These are phyloP conservation scores for Prosopocoilus inquinatus DNA, from an alignment of 2,888 invertebrate genomes.

Conservation along the genomic window DNA sequence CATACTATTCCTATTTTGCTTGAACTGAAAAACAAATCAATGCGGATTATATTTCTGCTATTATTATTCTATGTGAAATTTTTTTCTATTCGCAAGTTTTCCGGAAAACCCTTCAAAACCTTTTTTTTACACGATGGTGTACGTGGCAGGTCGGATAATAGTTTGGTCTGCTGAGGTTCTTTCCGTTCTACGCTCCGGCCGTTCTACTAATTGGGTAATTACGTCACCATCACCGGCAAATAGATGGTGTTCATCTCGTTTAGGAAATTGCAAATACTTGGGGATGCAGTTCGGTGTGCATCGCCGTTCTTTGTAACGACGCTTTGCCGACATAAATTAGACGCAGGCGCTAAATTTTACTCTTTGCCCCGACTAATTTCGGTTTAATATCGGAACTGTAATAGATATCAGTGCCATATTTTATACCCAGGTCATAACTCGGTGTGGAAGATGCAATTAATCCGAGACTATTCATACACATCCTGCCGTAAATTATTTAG, in stretches of 20 bases:
- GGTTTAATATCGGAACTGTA: slow-evolving; percentile 12
- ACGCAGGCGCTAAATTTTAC: slow-evolving; percentile 1
- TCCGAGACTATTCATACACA: no score
- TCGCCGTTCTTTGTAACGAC: slow-evolving; percentile 1
- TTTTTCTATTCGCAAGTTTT: no score
- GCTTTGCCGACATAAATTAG: slow-evolving; percentile 3
- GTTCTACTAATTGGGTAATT: slow-evolving; percentile 7
- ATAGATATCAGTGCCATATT: slow-evolving; percentile 13
- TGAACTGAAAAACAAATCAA: no score
- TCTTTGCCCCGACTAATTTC: slow-evolving; percentile 12
- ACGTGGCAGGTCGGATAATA: no score
- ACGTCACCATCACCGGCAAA: slow-evolving; percentile 5
- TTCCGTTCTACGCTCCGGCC: slow-evolving; percentile 5
- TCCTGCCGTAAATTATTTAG: no score
- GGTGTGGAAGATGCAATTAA: no score
- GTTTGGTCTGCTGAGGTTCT: neutral
- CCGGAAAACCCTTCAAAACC: no score
- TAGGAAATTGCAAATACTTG: slow-evolving; percentile 9
- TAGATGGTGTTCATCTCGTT: slow-evolving; percentile 5
- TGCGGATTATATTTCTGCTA: no score
- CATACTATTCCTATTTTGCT: no score
- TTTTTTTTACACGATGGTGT: no score
- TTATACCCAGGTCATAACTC: neutral
- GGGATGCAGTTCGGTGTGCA: slow-evolving; percentile 4
- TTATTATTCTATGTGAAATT: no score